phyloP scores from a whole-genome alignment of 2,797 vertebrate genomes.

The Yasuhikotakia modesta region DNA sequence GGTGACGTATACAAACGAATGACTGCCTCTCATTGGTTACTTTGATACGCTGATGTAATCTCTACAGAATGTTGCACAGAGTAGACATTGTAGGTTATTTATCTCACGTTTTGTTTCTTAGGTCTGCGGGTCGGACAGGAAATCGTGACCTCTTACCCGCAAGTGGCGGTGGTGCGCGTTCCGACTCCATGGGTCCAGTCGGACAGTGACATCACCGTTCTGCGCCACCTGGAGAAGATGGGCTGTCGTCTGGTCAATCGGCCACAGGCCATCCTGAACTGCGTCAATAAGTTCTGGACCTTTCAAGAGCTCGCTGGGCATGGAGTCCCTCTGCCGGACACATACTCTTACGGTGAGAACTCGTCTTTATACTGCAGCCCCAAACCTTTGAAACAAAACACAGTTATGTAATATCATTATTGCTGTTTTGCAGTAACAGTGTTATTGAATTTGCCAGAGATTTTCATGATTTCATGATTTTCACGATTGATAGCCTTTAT shows the following conservation, averaged over 20 bases:
- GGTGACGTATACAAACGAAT: slow-evolving; percentile 46
- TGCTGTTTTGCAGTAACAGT: no score
- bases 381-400: no score
- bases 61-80: not conserved
- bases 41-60: slow-evolving; percentile 19
- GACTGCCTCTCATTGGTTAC: slow-evolving; percentile 40
- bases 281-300: slow-evolving; percentile 94
- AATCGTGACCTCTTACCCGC: slow-evolving; percentile 85
- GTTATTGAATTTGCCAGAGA: no score
- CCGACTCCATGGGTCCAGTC: slow-evolving; percentile 90
- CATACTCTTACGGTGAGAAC: slow-evolving; percentile 87
- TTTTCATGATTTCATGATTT: no score
- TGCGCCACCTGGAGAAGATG: slow-evolving; percentile 90
- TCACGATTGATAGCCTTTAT: no score
- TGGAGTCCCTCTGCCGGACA: slow-evolving; percentile 89
- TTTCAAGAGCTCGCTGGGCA: slow-evolving; percentile 92
- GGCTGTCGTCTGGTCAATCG: slow-evolving; percentile 90
- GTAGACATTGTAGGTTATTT: not conserved
- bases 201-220: slow-evolving; percentile 89
- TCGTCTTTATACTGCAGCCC: no score
- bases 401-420: no score
- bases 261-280: slow-evolving; percentile 90
- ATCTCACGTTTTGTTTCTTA: slow-evolving; percentile 54
- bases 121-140: slow-evolving; percentile 89
- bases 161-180: slow-evolving; percentile 87